phyloP scores from a whole-genome alignment of 2,797 vertebrate genomes.

The Loriculus beryllinus region DNA sequence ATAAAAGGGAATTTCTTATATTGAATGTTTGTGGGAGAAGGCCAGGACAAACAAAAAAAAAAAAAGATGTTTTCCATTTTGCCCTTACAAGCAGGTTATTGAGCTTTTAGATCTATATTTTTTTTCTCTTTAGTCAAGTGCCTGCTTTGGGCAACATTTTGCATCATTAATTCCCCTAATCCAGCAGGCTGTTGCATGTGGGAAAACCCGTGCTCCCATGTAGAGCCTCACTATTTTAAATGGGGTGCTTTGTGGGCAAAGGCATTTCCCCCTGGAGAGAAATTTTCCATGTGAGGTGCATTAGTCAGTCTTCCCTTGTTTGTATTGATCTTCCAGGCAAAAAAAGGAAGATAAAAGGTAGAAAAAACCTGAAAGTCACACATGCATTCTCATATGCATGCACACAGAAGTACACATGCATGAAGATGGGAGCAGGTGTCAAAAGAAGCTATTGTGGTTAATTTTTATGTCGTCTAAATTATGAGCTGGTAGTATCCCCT shows the following conservation, averaged over 20 bases:
- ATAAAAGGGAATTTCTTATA: neutral
- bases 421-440: neutral
- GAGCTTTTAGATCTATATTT: neutral
- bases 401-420: neutral
- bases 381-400: neutral
- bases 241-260: neutral
- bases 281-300: neutral
- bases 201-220: constrained; percentile 6
- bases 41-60: neutral
- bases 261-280: neutral
- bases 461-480: constrained; percentile 10
- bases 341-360: neutral
- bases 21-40: neutral
- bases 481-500: neutral
- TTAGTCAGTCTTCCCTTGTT: constrained; percentile 19
- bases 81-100: neutral
- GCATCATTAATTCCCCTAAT: neutral
- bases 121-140: neutral
- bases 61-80: neutral
- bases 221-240: neutral
- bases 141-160: neutral
- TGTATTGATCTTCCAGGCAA: neutral
- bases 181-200: neutral
- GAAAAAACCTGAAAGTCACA: neutral
- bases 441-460: neutral